Conservation (phyloP, 2,113 vertebrate genomes). For the Salvelinus fontinalis region DNA sequence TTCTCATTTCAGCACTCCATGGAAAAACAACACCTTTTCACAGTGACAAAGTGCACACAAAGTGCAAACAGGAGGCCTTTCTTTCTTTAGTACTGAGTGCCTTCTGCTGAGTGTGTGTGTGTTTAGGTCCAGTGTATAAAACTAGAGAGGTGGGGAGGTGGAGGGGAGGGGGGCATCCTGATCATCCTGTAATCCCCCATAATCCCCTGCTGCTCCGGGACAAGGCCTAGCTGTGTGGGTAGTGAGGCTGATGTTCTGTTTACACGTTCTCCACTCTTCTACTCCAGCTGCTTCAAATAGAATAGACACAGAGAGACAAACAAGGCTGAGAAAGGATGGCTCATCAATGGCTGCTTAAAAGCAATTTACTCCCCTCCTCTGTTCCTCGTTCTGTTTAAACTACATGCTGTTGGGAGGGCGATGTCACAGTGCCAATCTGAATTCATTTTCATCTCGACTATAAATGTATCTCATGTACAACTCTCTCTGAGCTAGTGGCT, state of each 20-base stretch:
- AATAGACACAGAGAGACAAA: conserved; percentile 39
- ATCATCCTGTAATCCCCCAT: conserved; percentile 75
- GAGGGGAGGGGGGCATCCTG: conserved; percentile 44
- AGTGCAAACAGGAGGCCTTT: conserved; percentile 62
- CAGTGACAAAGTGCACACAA: conserved; percentile 43
- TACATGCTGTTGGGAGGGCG: background rate
- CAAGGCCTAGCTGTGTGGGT: conserved; percentile 44
- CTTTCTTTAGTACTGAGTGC: conserved; percentile 54
- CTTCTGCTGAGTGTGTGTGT: conserved; percentile 19
- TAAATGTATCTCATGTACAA: background rate
- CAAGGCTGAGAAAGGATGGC: conserved; percentile 18
- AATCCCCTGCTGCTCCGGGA: conserved; percentile 72
- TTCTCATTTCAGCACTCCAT: conserved; percentile 34
- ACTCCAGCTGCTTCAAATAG: conserved; percentile 45
- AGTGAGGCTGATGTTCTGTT: conserved; percentile 46
- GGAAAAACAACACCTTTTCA: conserved; percentile 56
- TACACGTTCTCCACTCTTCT: conserved; percentile 49
- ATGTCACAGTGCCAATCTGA: background rate
- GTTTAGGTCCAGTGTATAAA: conserved; percentile 47
- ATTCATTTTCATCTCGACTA: too few relatives aligned
- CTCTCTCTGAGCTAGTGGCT: background rate
- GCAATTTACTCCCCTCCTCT: conserved; percentile 5
- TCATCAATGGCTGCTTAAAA: conserved; percentile 35
- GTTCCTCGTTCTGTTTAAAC: conserved; percentile 1
- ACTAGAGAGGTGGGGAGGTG: conserved; percentile 17